Base-by-base conservation (phyloP, 2,113 vertebrate genomes). In the Progne subis region DNA sequence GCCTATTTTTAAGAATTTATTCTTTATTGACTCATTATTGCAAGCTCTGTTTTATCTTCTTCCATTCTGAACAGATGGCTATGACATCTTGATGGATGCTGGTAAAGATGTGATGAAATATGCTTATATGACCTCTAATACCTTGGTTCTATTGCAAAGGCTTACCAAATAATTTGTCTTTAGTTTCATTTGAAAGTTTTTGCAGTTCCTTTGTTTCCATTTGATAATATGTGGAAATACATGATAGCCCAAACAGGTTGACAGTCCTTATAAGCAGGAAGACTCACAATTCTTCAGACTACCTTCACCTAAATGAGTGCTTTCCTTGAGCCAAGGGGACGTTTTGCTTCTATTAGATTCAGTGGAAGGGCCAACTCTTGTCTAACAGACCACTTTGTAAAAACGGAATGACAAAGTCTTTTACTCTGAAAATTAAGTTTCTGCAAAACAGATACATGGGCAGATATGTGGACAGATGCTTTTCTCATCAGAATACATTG, bases 401-500 rank as follows among this genome's bases (percentile, higher is more conserved):
- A 18, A 75, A 56, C 31, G 3, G n/a, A 67, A 83, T 60, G 53
- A 57, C 20, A 18, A 67, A 50, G 46, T 86, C n/a, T 72, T 75
- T 55, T 68, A 11, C 6, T 56, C 11, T 82, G 81, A 70, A 94
- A 93, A 56, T 18, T 18, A 75, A 46, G 21, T 61, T 94, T 92
- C 65, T 95, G 52, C 46, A 76, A 68, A 86, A 63, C 18, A 49
- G 50, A 59, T 87, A 34, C 32, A 53, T 84, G 64, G 65, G 31
- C 74, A 94, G 57, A 76, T 78, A 64, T 6, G 28, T n/a, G 18
- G 41, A 50, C 86, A 96, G 94, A 92, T 79, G 89, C 37, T 46
- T 91, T 96, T 94, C 78, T 89, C 94, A 79, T 95, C 70, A 87
- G 74, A 92, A 84, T 75, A 46, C 11, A 5, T 77, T 68, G 29